Base-by-base conservation (phyloP, 2,888 invertebrate species). In the Polietes domitor region DNA sequence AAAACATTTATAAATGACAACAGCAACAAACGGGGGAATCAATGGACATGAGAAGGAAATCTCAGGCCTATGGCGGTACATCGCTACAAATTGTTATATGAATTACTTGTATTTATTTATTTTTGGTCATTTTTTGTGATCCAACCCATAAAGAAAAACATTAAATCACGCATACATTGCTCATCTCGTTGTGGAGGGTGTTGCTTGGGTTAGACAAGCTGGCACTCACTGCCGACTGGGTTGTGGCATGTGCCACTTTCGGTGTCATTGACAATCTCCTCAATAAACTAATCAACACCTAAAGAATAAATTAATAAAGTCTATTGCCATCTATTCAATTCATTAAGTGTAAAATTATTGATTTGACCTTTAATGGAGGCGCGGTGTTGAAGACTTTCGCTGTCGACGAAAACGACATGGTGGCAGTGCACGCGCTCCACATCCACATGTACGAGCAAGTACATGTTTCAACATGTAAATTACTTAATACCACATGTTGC, bases 21-120 rank as follows among this genome's bases (percentile, higher is more conserved):
- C 26, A 12, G n/a, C 19, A 19, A 5, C 19, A 53, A 58, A 17
- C 1, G 24, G 3, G 15, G 3, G 26, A 58, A 15, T 47, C 47
- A 61, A 73, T 68, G 55, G 55, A 77, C 83, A 63, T 28, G 61
- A 9, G 15, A 12, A 24, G 26, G n/a, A 63, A 63, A 21, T 32
- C 41, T 19, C 2, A 19, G n/a, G 15, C 12, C 41, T 68, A 26
- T n/a, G 1, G 9, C 41, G 4, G 24, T 80, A 89, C 89, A 88
- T 89, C 88, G 87, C 88, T 86, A 89, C 89, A 90, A 89, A 87
- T 89, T 90, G 89, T 90, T 88, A 88, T 88, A 88, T 88, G 86
- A 89, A 89, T 87, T 87, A 89, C 88, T 90, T 90, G 89, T 15
- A 28, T 61, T 61, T 28, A 15, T 28, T 61, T 32, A 21, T 1